Base-by-base conservation (phyloP, 2,113 vertebrate genomes). In the Rhinoderma darwinii region DNA sequence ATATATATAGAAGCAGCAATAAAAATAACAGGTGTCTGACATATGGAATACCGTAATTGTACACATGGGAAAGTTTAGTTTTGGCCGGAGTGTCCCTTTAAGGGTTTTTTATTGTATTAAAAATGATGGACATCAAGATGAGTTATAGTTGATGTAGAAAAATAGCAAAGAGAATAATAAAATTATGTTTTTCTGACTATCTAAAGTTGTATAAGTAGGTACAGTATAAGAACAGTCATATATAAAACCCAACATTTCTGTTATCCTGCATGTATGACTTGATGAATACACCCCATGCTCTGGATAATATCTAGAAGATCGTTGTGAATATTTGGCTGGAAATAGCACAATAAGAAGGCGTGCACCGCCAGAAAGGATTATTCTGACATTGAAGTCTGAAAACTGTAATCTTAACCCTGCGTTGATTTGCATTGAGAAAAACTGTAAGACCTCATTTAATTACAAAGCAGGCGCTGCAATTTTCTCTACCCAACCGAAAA, bases 301-400 rank as follows among this genome's bases (percentile, higher is more conserved):
- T 82, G 79, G 54, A 20, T 82, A 63, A 18, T 54, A 17, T 78
- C 47, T 78, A 1, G 75, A 78, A 39, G 56, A 63, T 81, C 78
- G 11, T 17, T 61, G 35, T 63, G 56, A 41, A 61, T 61, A 63
- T 81, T 81, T 81, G 54, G 77, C 51, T 80, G 51, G 20, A 41
- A 61, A 81, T 61, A 81, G 56, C 79, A 82, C 79, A 82, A 82
- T 82, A 66, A 61, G 56, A 82, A 82, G 79, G 56, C 79, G 78
- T 81, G 25, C 25, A 63, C 54, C 30, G 27, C 74, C 74, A 77
- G 44, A 50, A 43, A 37, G 77, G 54, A 63, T 81, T 39, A 43
- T 81, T 63, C 54, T 80, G 77, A 80, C 77, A 81, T 17, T 61
- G 78, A 81, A 81, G 78, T 25, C 25, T 82, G 79, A 82, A 82